phyloP scores from a whole-genome alignment of 2,113 vertebrate species.

The Excalfactoria chinensis region DNA sequence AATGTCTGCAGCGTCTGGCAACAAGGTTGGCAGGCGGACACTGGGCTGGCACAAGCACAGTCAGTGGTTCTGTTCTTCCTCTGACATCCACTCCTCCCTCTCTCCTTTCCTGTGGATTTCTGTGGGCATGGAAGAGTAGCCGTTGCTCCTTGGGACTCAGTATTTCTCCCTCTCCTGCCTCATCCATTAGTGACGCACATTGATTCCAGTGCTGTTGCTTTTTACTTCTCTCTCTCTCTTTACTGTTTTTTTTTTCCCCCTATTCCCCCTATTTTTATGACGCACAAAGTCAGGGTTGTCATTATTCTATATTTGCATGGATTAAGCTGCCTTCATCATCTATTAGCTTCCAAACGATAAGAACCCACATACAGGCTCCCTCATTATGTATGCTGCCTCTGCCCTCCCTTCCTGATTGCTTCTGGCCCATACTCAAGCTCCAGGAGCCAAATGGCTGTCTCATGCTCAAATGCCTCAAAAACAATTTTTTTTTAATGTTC shows the following conservation, averaged over 20 bases:
- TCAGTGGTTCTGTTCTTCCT: neutral
- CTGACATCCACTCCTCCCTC: neutral
- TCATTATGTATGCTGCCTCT: slow-evolving; percentile 48
- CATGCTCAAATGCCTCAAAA: slow-evolving; percentile 37
- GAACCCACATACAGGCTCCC: slow-evolving; percentile 47
- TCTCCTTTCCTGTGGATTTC: neutral
- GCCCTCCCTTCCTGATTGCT: slow-evolving; percentile 36
- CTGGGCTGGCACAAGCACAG: neutral
- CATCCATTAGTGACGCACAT: slow-evolving; percentile 33
- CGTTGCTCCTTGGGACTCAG: neutral
- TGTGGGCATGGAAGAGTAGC: neutral
- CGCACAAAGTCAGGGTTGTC: slow-evolving; percentile 61
- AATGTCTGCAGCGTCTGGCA: neutral
- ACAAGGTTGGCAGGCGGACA: neutral
- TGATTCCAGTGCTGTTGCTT: slow-evolving; percentile 15
- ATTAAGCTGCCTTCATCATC: slow-evolving; percentile 67
- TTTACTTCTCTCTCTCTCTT: neutral
- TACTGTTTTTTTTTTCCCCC: fast-evolving
- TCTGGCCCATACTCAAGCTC: slow-evolving; percentile 42
- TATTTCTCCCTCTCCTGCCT: slow-evolving; percentile 23
- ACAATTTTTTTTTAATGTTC: neutral
- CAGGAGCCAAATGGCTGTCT: slow-evolving; percentile 47
- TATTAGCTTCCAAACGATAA: slow-evolving; percentile 65
- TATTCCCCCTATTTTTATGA: slow-evolving; percentile 33
- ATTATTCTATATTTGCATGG: slow-evolving; percentile 70